Conservation (phyloP, 2,888 invertebrate genomes). For the Campoplex nolae region DNA sequence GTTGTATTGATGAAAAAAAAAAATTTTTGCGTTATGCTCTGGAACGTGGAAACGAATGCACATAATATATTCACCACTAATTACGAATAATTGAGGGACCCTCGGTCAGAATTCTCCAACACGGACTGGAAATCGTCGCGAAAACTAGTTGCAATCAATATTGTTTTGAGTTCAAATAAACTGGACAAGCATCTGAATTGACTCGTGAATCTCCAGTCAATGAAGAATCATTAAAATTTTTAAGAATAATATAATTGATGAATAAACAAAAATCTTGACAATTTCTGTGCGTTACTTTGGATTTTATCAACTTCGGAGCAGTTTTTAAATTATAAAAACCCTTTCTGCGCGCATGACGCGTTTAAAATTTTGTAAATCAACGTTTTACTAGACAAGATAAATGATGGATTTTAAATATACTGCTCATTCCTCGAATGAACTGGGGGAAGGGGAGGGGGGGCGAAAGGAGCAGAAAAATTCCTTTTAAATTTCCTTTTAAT, state of each 20-base stretch:
- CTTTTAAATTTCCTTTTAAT: conserved; percentile 2
- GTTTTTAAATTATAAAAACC: background rate
- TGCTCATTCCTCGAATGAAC: background rate
- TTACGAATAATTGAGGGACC: background rate
- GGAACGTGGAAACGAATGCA: background rate
- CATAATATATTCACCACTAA: background rate
- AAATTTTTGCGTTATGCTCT: background rate
- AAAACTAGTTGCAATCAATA: background rate
- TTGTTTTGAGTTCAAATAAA: background rate
- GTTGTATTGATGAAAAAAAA: background rate
- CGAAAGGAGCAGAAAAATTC: background rate
- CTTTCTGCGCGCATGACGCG: background rate
- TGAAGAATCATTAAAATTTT: background rate
- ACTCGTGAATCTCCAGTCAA: background rate
- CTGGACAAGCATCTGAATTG: background rate
- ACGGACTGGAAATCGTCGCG: background rate
- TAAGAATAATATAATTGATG: background rate
- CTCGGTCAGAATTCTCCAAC: background rate
- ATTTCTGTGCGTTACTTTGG: background rate
- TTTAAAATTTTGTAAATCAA: background rate
- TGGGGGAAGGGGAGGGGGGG: background rate
- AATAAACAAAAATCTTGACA: background rate
- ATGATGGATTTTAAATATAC: background rate
- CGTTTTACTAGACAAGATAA: background rate
- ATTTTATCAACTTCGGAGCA: background rate